Base-by-base conservation (phyloP, 1,140 invertebrate species). In the Planococcus citri region DNA sequence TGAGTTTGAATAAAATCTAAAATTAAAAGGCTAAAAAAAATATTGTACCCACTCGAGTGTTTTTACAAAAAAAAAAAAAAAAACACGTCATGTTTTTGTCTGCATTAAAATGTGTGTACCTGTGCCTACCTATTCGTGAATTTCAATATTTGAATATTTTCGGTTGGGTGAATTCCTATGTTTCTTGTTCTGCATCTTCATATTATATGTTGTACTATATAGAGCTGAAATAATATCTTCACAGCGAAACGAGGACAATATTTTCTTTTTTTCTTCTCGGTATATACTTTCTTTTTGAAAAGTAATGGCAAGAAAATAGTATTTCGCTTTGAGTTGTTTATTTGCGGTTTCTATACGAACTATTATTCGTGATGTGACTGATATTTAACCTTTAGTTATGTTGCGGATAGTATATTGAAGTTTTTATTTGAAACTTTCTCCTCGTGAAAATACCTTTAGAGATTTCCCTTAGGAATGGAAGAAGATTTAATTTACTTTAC, bases 401-500 rank as follows among this genome's bases (percentile, higher is more conserved):
- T 51, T 51, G 41, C 41, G 41, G 41, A 51, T 51, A 20, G 41
- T 51, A 51, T 51, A 51, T 51, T 51, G 41, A 20, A 51, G 41
- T 51, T 51, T 51, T 51, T 51, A 51, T 51, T 51, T 51, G 41
- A 51, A 51, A 51, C 12, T 51, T 51, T 51, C n/a, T 33, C 29
- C 29, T 20, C 41, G 41, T 51, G 41, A 51, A 51, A 51, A 20
- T 51, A 51, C 41, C 41, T 51, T 51, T 51, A 51, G 17, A 51
- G 41, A 51, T 51, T 51, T 51, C 41, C 41, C 41, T 20, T 20
- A 51, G 41, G 41, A 51, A 51, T 51, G 41, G 17, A 51, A 51
- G 41, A 51, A 51, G 41, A 51, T 51, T 51, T 51, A 51, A 51
- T 51, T 51, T 51, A 51, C 41, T 51, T 51, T 51, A 51, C 41